Evolutionary conservation across 2,113 vertebrate genomes (phyloP).

Genomic region (Micronycteris hirsuta): DNA sequence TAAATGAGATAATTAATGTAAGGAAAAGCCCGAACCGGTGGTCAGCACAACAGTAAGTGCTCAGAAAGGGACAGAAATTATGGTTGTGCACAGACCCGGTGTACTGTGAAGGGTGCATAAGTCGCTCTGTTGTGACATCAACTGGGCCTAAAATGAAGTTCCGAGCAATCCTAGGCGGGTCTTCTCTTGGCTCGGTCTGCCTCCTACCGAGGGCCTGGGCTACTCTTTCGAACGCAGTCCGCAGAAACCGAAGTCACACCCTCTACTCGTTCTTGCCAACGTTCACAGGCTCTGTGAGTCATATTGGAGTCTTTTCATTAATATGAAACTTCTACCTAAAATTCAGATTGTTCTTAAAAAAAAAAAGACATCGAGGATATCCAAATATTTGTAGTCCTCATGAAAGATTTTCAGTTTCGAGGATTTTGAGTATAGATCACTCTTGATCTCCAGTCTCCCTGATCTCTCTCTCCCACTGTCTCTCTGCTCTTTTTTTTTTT

Average conservation of each 20-base stretch:
- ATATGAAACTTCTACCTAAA: conserved; percentile 20
- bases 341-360: conserved; percentile 49
- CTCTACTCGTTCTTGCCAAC: not conserved
- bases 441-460: not conserved
- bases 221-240: not conserved
- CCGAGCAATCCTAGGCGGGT: not conserved
- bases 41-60: not conserved
- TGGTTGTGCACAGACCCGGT: not conserved
- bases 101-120: not conserved
- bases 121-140: not conserved
- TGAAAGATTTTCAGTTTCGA: not conserved
- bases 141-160: not conserved
- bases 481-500: not conserved
- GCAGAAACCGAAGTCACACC: not conserved
- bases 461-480: not conserved
- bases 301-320: not conserved
- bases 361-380: conserved; percentile 25
- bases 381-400: conserved; percentile 21
- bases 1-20: not conserved
- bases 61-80: not conserved
- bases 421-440: not conserved
- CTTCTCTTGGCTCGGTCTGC: not conserved
- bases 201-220: not conserved
- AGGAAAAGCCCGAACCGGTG: not conserved
- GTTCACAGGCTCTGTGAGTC: not conserved